Evolutionary conservation across 2,797 vertebrate species (phyloP).

Genomic region (Anniella stebbinsi): DNA sequence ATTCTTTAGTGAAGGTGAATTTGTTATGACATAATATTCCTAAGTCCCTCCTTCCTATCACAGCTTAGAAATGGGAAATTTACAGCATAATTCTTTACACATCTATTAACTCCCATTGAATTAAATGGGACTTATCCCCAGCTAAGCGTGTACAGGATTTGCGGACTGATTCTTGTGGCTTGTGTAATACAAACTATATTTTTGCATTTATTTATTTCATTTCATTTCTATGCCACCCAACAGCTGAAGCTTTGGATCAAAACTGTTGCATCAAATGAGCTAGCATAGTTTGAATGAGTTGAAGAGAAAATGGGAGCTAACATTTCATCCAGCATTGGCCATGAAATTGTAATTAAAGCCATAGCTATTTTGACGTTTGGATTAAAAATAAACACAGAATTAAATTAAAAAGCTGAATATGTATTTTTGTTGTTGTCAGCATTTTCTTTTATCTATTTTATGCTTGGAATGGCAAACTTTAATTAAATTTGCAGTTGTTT

Average conservation of each 20-base stretch:
- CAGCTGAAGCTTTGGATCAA: slow-evolving; percentile 39
- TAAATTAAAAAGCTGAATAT: slow-evolving; percentile 61
- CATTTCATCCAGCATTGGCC: slow-evolving; percentile 61
- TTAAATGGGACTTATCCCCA: neutral
- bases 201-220: neutral
- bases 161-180: slow-evolving; percentile 38
- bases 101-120: neutral
- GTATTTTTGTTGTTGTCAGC: slow-evolving; percentile 66
- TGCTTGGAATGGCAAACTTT: slow-evolving; percentile 67
- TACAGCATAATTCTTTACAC: neutral
- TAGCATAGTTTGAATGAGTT: slow-evolving; percentile 53
- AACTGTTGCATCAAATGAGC: slow-evolving; percentile 50
- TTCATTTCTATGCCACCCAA: too few relatives aligned
- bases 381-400: slow-evolving; percentile 66
- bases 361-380: slow-evolving; percentile 68
- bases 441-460: slow-evolving; percentile 68
- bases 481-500: slow-evolving; percentile 75
- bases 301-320: slow-evolving; percentile 52
- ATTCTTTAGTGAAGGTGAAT: neutral
- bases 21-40: neutral
- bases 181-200: slow-evolving; percentile 34
- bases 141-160: neutral
- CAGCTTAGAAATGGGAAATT: slow-evolving; percentile 4
- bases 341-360: slow-evolving; percentile 66
- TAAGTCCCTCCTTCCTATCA: neutral